Evolutionary conservation across 1,140 invertebrate genomes (phyloP).

Genomic region (Platyscapa corneri): DNA sequence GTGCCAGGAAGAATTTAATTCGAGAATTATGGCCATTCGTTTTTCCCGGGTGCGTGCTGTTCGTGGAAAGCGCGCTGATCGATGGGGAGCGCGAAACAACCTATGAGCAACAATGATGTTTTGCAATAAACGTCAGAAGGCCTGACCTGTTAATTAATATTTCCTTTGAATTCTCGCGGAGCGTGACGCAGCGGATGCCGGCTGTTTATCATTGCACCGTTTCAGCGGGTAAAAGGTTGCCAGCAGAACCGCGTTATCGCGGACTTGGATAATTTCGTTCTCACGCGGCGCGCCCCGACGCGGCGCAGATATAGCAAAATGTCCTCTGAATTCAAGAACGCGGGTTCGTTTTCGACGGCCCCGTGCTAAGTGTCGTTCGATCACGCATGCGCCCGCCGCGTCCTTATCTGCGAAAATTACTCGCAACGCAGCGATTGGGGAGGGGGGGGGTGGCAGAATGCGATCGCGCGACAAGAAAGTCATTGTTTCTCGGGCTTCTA

Average conservation of each 20-base stretch:
- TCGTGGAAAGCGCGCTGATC: neutral
- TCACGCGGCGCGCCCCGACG: neutral
- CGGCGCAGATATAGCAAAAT: neutral
- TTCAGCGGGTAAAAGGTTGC: neutral
- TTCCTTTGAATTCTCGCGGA: neutral
- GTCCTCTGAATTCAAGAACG: neutral
- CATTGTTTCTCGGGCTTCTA: constrained; percentile 6
- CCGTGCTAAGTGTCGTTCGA: neutral
- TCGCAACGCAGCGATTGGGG: neutral
- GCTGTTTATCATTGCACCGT: neutral
- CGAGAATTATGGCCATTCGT: neutral
- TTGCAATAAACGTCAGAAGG: neutral
- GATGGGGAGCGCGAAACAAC: neutral
- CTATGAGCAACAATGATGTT: neutral
- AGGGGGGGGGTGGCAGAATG: neutral
- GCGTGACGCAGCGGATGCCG: neutral
- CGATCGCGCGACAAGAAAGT: constrained; percentile 23
- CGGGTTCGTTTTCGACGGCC: neutral
- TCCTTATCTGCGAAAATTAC: neutral
- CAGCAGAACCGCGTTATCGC: neutral
- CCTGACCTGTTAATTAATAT: neutral
- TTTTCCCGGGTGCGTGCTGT: neutral
- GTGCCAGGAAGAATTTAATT: neutral
- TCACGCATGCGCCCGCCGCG: too few species aligned
- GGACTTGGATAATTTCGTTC: neutral